Base-by-base conservation (phyloP, 2,797 vertebrate genomes). In the Telmatherina bonti region DNA sequence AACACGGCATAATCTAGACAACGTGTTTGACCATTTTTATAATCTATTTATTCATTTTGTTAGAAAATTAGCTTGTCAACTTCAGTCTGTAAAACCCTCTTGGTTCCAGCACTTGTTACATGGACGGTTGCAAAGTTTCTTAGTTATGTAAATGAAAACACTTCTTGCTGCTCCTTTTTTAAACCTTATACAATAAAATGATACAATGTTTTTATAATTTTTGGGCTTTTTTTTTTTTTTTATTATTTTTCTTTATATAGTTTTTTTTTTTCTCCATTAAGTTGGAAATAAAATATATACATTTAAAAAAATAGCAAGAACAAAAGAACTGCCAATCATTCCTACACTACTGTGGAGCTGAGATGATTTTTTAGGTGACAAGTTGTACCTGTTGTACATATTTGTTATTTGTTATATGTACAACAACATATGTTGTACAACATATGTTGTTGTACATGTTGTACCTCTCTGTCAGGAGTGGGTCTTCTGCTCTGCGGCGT, bases 391-490 rank as follows among this genome's bases (percentile, higher is more conserved):
- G n/a, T n/a, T n/a, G n/a, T n/a, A n/a, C n/a, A n/a, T n/a, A n/a
- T n/a, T n/a, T n/a, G n/a, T n/a, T n/a, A n/a, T n/a, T n/a, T n/a
- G n/a, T n/a, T n/a, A n/a, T n/a, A n/a, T n/a, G n/a, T n/a, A n/a
- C n/a, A n/a, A n/a, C n/a, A n/a, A n/a, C n/a, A n/a, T n/a, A n/a
- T n/a, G n/a, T n/a, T n/a, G n/a, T n/a, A n/a, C n/a, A n/a, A n/a
- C n/a, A n/a, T n/a, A n/a, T n/a, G n/a, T n/a, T n/a, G n/a, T n/a
- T n/a, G n/a, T n/a, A n/a, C 57, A 13, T 53, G 68, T 47, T 59
- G 54, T 96, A 99, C 98, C 97, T 99, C 97, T 96, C 94, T 96
- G 69, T 98, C 96, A 31, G 96, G 93, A 77, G 94, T 93, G 79
- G 93, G 93, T 92, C 95, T 96, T 95, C 96, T 95, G 73, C 95